Conservation (phyloP, 1,140 invertebrate species). For the Diprion similis region DNA sequence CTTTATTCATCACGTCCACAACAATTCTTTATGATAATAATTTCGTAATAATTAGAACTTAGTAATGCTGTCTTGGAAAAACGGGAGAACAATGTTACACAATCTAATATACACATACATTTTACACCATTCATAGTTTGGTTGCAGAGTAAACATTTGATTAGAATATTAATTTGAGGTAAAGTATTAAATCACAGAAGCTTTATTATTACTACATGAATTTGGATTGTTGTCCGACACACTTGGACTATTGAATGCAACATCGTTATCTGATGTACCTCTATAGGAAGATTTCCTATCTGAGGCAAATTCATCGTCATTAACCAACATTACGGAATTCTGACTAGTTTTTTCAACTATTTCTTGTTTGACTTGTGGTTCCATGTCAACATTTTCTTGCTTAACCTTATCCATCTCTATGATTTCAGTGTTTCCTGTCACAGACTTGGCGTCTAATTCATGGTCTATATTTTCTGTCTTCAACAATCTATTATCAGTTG, state of each 20-base stretch:
- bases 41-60: neutral
- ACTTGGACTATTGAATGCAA: too few relatives aligned
- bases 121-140: neutral
- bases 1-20: conserved; percentile 9
- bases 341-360: neutral
- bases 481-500: neutral
- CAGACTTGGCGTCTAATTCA: neutral
- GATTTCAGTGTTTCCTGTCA: neutral
- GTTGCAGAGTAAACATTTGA: neutral
- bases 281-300: neutral
- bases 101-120: neutral
- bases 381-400: neutral
- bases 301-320: neutral
- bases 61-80: neutral
- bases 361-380: neutral
- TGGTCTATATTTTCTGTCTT: neutral
- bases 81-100: neutral
- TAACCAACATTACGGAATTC: neutral
- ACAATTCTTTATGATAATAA: neutral
- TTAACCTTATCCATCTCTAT: neutral
- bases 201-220: neutral
- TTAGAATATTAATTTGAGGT: neutral
- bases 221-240: too few relatives aligned
- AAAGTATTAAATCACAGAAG: neutral
- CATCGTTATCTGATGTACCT: neutral